Evolutionary conservation across 2,888 invertebrate species (phyloP), one percentile per base, ranked within the genome.

Genomic region (Tortricodes alternella): DNA sequence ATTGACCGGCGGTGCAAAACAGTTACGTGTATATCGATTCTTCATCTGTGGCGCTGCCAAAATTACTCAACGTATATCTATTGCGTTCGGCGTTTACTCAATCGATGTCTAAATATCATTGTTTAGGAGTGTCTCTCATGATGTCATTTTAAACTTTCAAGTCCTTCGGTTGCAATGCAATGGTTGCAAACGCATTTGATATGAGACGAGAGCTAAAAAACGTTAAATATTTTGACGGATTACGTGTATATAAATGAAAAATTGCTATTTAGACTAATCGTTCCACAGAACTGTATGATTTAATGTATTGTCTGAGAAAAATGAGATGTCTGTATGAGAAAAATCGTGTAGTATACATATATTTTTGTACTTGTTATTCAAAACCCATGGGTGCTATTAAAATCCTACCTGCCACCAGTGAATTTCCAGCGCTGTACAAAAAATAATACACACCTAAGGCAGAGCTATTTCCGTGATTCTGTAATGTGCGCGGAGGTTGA

Each of bases 71-170:
- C 58, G 61, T n/a, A n/a, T n/a, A n/a, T 61, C 59, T 65, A 67
- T 65, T 67, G 62, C 71, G 70, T 66, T 58, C 59, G 68, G 66
- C 62, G 53, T 61, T 67, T 71, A 52, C 58, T 69, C 71, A 78
- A 80, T 67, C 65, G 58, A 67, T 71, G 63, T 65, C 71, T 69
- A 74, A 73, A 76, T 68, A 71, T 64, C 69, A 69, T 74, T 75
- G 74, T 66, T 66, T 72, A 71, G 71, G 62, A 73, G 71, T 74
- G 59, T 71, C 71, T 70, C 53, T 55, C 60, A 55, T 67, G 68
- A 67, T 68, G 68, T 70, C 68, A 71, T 65, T 67, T 49, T 61
- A 53, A 57, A 53, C 59, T 62, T 63, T 63, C 60, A 58, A 65
- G 59, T 62, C 59, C 57, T 56, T 62, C 59, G 13, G 39, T 13